Base-by-base conservation (phyloP, 1,140 invertebrate genomes). In the Platyscapa corneri region DNA sequence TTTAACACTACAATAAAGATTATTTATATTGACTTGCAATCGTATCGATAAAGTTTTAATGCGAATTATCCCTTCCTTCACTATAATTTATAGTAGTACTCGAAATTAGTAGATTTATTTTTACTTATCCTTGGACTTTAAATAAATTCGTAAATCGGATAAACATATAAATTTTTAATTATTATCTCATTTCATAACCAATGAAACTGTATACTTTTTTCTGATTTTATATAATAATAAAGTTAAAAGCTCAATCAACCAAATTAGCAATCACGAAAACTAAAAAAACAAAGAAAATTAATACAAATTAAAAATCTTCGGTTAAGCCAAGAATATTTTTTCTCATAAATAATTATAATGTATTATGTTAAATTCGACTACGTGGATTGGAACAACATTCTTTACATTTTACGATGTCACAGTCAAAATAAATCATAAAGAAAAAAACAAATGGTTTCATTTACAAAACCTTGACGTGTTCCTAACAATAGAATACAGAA, bases 91-190 rank as follows among this genome's bases (percentile, higher is more conserved):
- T 30, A 65, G n/a, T n/a, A n/a, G 64, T 37, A 34, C 32, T 53
- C 42, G 53, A 70, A 82, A 53, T 82, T 72, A 34, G 34, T 46
- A 30, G 16, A 56, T 82, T 74, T 82, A 82, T 82, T 70, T 82
- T 70, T 74, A 74, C n/a, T 72, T n/a, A 1, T 27, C 18, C 34
- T 23, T 65, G 34, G 37, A 72, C 3, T 32, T 46, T 32, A 75
- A 75, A 60, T 42, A 83, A 72, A 72, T 72, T 49, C 46, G 53
- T 65, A 67, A 49, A 39, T 79, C 60, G 8, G n/a, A 49, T 32
- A 49, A 39, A 75, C 32, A 75, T 7, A 42, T 75, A 42, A 49
- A 42, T 49, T 75, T 75, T 75, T 46, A 14, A 30, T 42, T 27
- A 30, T 60, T 3, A 53, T 53, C 6, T 53, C 42, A 7, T 46